These are phyloP conservation scores for Nestor notabilis DNA, from an alignment of 2,113 vertebrate species.

Conservation along the genomic window DNA sequence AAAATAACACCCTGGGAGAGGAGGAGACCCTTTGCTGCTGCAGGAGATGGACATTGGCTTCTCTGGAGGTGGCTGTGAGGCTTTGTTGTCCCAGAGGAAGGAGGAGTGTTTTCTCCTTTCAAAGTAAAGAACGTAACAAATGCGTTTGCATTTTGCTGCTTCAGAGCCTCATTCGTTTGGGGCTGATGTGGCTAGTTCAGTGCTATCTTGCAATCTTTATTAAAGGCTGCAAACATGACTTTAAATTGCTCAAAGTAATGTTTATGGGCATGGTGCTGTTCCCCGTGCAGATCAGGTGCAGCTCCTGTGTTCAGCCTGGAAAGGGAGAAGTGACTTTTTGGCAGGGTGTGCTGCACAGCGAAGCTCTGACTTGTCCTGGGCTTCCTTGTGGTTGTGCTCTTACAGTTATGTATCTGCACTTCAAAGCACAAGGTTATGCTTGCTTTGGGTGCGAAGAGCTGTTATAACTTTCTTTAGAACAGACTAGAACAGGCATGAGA, in stretches of 20 bases:
- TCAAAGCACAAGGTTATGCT: neutral
- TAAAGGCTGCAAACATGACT: neutral
- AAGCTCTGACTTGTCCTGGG: neutral
- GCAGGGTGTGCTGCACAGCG: neutral
- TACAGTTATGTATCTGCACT: accelerated
- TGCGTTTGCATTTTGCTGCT: neutral
- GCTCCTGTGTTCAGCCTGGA: neutral
- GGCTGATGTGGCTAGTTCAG: neutral
- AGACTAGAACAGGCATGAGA: neutral
- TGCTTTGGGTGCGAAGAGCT: neutral
- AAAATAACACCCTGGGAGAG: neutral
- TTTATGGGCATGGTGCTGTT: neutral
- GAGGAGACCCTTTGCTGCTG: neutral
- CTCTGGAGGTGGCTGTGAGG: neutral
- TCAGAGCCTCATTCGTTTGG: accelerated
- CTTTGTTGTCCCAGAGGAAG: neutral
- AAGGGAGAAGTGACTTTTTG: neutral
- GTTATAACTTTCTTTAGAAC: neutral
- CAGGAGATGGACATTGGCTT: neutral
- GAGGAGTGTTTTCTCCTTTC: neutral
- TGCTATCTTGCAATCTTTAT: neutral
- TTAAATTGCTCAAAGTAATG: neutral
- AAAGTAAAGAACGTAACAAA: neutral
- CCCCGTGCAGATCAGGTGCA: accelerated
- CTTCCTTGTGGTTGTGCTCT: accelerated